Base-by-base conservation (phyloP, 2,797 vertebrate genomes). In the Myotis pilosus region DNA sequence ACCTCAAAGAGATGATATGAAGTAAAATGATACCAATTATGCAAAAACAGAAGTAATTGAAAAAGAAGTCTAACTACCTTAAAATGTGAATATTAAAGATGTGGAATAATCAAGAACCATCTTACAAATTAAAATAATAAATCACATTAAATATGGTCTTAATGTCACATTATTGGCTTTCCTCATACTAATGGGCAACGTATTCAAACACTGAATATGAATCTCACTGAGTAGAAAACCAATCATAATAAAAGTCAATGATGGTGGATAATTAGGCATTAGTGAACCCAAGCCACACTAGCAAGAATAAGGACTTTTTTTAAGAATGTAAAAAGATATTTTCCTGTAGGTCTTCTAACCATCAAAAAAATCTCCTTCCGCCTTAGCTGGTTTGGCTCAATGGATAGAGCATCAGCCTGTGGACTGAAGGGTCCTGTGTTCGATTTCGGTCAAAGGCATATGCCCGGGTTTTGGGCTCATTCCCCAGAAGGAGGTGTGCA, bases 241-340 rank as follows among this genome's bases (percentile, higher is more conserved):
- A 96, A 95, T 95, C 95, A 96, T 95, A 95, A 96, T 96, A 96
- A 97, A 94, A 97, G 93, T 86, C 95, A 95, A 25, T 92, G 87
- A 87, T 62, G 62, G 78, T 93, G 8, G 78, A 75, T 88, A 96
- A 97, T 92, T 95, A 94, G 80, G 22, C 88, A 87, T 88, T 93
- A 96, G 92, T 83, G 76, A 95, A 89, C 20, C 30, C 64, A 75
- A 55, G 33, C 62, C 41, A 85, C 5, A 64, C 49, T 91, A 38
- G 49, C 76, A 92, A 87, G 55, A 92, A 95, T 38, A 68, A 78
- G 13, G 16, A 86, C 17, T n/a, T 84, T 41, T 68, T 86, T 64
- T 30, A 33, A 74, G 44, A 83, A 84, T 41, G 47, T 22, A 20
- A 92, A 87, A 94, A 62, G 6, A 66, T 30, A 44, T 60, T 87